A percentile compares a stretch with the other conserved stretches of the same genome.
Conservation (phyloP, 53 echinoderm and acorn worm genomes). For the Astropecten irregularis region DNA sequence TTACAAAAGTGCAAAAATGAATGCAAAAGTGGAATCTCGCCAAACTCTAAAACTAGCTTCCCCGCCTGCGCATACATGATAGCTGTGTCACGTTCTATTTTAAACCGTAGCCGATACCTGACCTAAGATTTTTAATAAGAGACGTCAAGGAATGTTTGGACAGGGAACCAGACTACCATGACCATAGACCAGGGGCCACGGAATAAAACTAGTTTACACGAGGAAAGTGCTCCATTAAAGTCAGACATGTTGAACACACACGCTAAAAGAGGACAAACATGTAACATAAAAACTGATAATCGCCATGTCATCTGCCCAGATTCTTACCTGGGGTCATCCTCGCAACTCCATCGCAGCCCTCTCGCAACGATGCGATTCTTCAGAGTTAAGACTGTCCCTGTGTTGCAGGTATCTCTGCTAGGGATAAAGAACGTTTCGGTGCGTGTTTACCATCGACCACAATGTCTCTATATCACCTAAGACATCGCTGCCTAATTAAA, state of each 20-base stretch:
- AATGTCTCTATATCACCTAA: neutral
- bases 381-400: neutral
- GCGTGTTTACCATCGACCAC: neutral
- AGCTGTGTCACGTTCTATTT: no score
- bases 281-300: neutral
- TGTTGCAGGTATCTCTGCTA: neutral
- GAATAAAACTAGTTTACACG: neutral
- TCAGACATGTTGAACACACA: neutral
- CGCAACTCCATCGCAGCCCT: neutral
- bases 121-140: no score
- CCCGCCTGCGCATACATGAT: no score
- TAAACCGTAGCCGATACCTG: no score
- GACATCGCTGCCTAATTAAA: neutral
- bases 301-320: neutral
- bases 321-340: conserved; percentile 1
- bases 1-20: no score
- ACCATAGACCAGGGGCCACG: no score
- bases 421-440: neutral
- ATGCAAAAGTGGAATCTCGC: no score
- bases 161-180: no score
- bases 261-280: neutral
- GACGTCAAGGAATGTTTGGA: no score
- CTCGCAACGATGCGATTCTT: neutral
- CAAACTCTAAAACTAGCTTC: no score
- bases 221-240: neutral